Base-by-base conservation (phyloP, 2,888 invertebrate species). In the Cepaea hortensis region DNA sequence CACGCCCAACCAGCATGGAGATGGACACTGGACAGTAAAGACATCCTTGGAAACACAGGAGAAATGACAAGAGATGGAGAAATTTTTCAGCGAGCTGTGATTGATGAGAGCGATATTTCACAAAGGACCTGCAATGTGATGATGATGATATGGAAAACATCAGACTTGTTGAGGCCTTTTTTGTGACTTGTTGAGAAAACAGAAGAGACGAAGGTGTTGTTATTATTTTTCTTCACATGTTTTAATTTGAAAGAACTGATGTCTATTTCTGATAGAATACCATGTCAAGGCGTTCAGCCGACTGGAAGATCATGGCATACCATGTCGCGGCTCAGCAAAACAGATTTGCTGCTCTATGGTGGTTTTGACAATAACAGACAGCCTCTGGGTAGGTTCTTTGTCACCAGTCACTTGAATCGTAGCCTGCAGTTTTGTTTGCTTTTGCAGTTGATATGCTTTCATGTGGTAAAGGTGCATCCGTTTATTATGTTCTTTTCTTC, bases 301-400 rank as follows among this genome's bases (percentile, higher is more conserved):
- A 89, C 87, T 85, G 93, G 94, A 15, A 90, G 95, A 81, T 94
- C 95, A 3, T 95, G 94, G 94, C 94, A 94, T 89, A 91, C 93
- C 18, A 90, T 94, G 81, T 92, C 93, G 50, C 88, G 91, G 6
- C 85, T 94, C 23, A 89, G 91, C 11, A 89, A 93, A 46, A 88
- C 88, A 55, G 87, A 88, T 20, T 85, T 94, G 11, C 91, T 94
- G 80, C 90, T 95, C 18, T 94, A 93, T 88, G 93, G 93, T n/a
- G 93, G 93, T 50, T 93, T 91, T 87, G 90, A 90, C 15, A 90
- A 89, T 81, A 84, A 87, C 62, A 88, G 91, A 35, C 75, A 76
- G 55, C 91, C 91, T 23, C 86, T 92, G 55, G 90, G 93, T 93
- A 90, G 87, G 90, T 55, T 13, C 11, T 55, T 11, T 55, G 55